A percentile compares a stretch with the other conserved stretches of the same genome.
Evolutionary conservation across 2,113 vertebrate genomes (phyloP).

Genomic region (Percina caprodes): DNA sequence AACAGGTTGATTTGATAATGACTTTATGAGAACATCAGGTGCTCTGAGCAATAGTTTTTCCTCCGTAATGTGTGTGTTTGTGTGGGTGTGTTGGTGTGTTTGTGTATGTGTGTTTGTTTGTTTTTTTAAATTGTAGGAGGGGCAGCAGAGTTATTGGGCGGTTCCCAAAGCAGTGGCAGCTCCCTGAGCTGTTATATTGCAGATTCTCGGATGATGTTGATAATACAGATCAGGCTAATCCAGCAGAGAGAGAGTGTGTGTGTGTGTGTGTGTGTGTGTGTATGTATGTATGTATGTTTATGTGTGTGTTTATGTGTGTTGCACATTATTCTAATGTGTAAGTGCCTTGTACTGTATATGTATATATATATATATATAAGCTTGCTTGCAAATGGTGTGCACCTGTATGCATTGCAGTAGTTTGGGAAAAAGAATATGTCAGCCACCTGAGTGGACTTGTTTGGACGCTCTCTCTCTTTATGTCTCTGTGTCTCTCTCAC

Average conservation of each 20-base stretch:
- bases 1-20: constrained; percentile 41
- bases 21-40: constrained; percentile 72
- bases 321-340: not conserved
- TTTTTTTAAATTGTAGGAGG: not conserved
- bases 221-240: constrained; percentile 39
- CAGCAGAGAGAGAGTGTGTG: not conserved
- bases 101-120: not conserved
- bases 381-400: constrained; percentile 1
- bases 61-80: constrained; percentile 3
- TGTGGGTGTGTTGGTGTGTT: constrained; percentile 9
- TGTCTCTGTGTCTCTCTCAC: constrained; percentile 13
- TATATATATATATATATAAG: not conserved
- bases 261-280: not conserved
- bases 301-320: not conserved
- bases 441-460: constrained; percentile 6
- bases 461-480: not conserved
- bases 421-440: constrained; percentile 11
- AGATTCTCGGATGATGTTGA: constrained; percentile 18
- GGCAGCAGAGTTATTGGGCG: constrained; percentile 37
- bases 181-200: constrained; percentile 9
- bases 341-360: not conserved
- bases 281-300: not conserved
- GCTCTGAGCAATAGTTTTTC: constrained; percentile 51
- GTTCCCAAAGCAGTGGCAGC: constrained; percentile 22
- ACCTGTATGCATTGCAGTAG: not conserved